Base-by-base conservation (phyloP, 2,113 vertebrate genomes). In the Petroica traversi region DNA sequence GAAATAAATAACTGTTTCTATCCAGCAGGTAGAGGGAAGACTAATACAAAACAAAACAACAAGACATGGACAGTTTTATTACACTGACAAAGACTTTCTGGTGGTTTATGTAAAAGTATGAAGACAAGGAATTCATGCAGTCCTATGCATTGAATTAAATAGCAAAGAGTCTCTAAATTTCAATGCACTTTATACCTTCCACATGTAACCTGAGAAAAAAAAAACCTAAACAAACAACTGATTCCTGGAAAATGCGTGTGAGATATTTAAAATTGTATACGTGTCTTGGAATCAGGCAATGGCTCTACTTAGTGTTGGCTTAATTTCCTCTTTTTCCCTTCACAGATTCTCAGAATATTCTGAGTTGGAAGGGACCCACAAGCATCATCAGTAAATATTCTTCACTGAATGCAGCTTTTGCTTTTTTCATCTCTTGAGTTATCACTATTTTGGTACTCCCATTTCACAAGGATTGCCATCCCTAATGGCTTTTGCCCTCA, bases 121-220 rank as follows among this genome's bases (percentile, higher is more conserved):
- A 77, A 41, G 16, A 14, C 15, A 81, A 33, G 5, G 12, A 31
- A 57, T 33, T 9, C 8, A 25, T 58, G 11, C 9, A 48, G 19
- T 41, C 19, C 13, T 52, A 34, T 8, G 40, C 23, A 38, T 8
- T 64, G 23, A 80, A 46, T 76, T 46, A 52, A 84, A 80, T 14
- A 81, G 34, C 1, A 7, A 89, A 89, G 8, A n/a, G 38, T 5
- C 14, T 20, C 19, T 41, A 57, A 48, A 57, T 9, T 24, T 86
- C 41, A 69, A 9, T 57, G 28, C 1, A 25, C 4, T 64, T 83
- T 62, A 14, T 69, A 23, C 14, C 5, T 52, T 74, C 10, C 8
- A 46, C 1, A 0, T 33, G 10, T 4, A 69, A 1, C 5, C 1
- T 40, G 29, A 9, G 41, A 15, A 94, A 22, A 38, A 55, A 23